Evolutionary conservation across 2,797 vertebrate species (phyloP).

Genomic region (Centropyge bicolor): DNA sequence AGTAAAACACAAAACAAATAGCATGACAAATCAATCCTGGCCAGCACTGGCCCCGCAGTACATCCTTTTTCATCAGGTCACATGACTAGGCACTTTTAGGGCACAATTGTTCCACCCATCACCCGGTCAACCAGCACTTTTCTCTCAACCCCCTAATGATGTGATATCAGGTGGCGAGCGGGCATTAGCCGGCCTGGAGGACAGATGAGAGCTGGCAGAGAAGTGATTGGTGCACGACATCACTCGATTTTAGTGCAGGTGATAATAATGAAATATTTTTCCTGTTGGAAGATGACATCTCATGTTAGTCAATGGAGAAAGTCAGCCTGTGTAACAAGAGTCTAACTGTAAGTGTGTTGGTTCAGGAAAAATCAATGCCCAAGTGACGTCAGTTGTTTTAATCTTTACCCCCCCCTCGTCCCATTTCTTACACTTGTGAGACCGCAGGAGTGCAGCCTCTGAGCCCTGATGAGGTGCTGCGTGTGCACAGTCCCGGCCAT

Average conservation of each 20-base stretch:
- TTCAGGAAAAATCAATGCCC: conserved; percentile 62
- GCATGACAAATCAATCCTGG: conserved; percentile 78
- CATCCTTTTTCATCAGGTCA: conserved; percentile 82
- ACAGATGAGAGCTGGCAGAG: conserved; percentile 65
- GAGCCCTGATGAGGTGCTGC: conserved; percentile 78
- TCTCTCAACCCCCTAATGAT: conserved; percentile 62
- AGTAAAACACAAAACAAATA: conserved; percentile 86
- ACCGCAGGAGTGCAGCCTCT: conserved; percentile 53
- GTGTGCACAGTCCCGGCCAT: conserved; percentile 78
- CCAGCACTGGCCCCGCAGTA: conserved; percentile 78
- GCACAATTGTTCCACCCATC: conserved; percentile 60
- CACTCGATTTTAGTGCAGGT: conserved; percentile 52
- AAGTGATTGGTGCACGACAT: conserved; percentile 57
- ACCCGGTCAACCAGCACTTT: conserved; percentile 55
- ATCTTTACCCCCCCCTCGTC: conserved; percentile 25
- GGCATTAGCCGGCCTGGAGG: conserved; percentile 58
- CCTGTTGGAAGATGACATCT: conserved; percentile 83
- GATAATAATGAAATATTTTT: conserved; percentile 51
- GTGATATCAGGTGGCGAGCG: conserved; percentile 60
- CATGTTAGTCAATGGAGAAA: conserved; percentile 76
- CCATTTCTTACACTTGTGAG: conserved; percentile 44
- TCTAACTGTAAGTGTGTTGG: conserved; percentile 20
- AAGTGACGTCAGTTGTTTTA: conserved; percentile 37
- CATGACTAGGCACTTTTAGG: conserved; percentile 75
- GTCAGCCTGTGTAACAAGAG: conserved; percentile 38